These are phyloP conservation scores for Peromyscus eremicus DNA, from an alignment of 2,797 vertebrate genomes.

Conservation along the genomic window DNA sequence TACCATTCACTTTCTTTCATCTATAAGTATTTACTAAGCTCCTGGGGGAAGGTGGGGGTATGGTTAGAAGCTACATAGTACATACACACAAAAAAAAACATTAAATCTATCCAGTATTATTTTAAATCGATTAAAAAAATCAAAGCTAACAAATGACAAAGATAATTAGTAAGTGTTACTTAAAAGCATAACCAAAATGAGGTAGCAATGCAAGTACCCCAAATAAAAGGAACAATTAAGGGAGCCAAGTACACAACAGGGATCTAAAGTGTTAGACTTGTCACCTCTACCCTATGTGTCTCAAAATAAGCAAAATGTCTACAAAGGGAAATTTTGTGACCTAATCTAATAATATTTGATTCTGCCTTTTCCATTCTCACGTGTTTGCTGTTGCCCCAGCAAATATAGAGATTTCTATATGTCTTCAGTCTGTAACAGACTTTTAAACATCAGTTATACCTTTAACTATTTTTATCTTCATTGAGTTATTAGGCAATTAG, in stretches of 20 bases:
- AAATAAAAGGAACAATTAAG: conserved; percentile 10
- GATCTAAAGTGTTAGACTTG: background rate
- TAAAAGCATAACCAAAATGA: conserved; percentile 27
- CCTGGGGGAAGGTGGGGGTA: background rate
- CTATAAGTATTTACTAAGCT: conserved; percentile 31
- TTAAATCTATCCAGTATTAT: background rate
- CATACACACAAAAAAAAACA: background rate
- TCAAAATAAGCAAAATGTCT: conserved; percentile 13
- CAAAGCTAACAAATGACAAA: conserved; percentile 19
- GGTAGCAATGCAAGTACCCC: background rate
- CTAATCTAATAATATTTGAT: conserved; percentile 48
- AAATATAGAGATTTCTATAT: background rate
- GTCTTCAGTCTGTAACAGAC: conserved; percentile 16
- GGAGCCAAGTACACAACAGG: background rate
- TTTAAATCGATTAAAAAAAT: conserved; percentile 42
- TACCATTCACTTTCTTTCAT: background rate
- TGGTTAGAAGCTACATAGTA: background rate
- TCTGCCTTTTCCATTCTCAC: conserved; percentile 3
- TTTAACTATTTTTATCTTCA: conserved; percentile 31
- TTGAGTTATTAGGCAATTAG: conserved; percentile 21
- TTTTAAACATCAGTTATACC: conserved; percentile 31
- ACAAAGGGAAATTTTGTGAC: background rate
- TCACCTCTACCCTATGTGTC: conserved; percentile 2
- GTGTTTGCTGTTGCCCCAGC: background rate
- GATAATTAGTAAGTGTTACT: conserved; percentile 41